Percentiles rank a stretch among this genome's conserved stretches.
Evolutionary conservation across 2,888 invertebrate genomes (phyloP).

Genomic region (Epinotia nisella): DNA sequence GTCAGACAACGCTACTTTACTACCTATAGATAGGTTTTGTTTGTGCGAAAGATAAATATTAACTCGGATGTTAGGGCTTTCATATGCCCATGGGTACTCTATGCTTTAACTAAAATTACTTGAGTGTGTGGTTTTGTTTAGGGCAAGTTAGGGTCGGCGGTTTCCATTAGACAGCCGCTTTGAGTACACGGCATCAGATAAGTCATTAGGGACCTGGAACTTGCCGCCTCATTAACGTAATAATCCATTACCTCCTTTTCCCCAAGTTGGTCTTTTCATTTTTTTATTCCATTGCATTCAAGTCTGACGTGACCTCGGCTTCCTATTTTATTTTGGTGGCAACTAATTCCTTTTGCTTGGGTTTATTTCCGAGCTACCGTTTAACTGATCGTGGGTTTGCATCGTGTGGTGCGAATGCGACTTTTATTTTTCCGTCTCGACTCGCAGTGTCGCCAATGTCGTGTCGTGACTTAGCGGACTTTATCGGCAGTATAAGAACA

Average conservation of each 20-base stretch:
- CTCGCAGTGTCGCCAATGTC: constrained; percentile 51
- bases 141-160: constrained; percentile 54
- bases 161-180: constrained; percentile 52
- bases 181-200: constrained; percentile 58
- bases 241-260: constrained; percentile 54
- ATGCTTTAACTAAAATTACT: constrained; percentile 52
- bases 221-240: constrained; percentile 64
- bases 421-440: constrained; percentile 59
- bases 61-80: constrained; percentile 46
- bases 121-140: constrained; percentile 57
- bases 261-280: constrained; percentile 48
- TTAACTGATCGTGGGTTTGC: constrained; percentile 72
- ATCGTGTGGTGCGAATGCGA: constrained; percentile 64
- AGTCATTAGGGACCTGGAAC: constrained; percentile 59
- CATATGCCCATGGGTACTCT: constrained; percentile 48
- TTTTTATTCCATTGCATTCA: constrained; percentile 58
- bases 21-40: background rate
- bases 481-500: constrained; percentile 58
- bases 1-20: background rate
- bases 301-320: constrained; percentile 55
- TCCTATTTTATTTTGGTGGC: constrained; percentile 64
- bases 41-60: constrained; percentile 37
- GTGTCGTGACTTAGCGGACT: constrained; percentile 67
- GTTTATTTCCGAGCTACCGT: constrained; percentile 71
- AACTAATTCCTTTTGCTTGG: constrained; percentile 55